These are phyloP conservation scores for Papilio dardanus DNA, from an alignment of 1,140 invertebrate species.

Conservation along the genomic window DNA sequence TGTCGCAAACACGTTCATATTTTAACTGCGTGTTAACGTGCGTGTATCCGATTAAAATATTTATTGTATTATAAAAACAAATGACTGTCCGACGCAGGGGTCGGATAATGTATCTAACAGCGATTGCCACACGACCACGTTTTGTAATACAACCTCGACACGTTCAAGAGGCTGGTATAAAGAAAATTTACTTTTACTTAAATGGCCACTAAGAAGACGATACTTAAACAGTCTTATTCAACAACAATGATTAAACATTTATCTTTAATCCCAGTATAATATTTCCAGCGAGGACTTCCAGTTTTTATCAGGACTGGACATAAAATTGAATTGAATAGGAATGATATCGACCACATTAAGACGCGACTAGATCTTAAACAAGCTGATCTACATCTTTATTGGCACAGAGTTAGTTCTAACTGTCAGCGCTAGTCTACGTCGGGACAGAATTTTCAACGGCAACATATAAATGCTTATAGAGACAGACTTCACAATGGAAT, in stretches of 20 bases:
- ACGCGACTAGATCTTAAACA: background rate
- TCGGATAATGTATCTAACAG: background rate
- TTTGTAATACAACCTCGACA: constrained; percentile 6
- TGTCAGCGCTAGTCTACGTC: too few relatives aligned
- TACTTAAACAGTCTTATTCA: background rate
- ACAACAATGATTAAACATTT: background rate
- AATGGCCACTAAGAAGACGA: background rate
- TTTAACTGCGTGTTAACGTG: constrained; percentile 23
- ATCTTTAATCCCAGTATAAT: too few relatives aligned
- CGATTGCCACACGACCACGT: background rate
- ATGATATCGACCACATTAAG: background rate
- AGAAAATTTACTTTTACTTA: background rate
- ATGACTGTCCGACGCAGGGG: background rate
- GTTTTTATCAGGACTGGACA: too few relatives aligned
- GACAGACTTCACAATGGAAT: too few relatives aligned
- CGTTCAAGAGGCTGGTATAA: background rate
- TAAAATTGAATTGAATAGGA: background rate
- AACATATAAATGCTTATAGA: too few relatives aligned
- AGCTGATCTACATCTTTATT: background rate
- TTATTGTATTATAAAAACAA: constrained; percentile 32
- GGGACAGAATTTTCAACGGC: too few relatives aligned
- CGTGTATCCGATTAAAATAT: constrained; percentile 22
- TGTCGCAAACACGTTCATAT: background rate
- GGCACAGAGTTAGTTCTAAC: background rate
- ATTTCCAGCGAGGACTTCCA: too few relatives aligned